phyloP scores from a whole-genome alignment of 1,140 invertebrate genomes.

The Aphaenogaster rudis region DNA sequence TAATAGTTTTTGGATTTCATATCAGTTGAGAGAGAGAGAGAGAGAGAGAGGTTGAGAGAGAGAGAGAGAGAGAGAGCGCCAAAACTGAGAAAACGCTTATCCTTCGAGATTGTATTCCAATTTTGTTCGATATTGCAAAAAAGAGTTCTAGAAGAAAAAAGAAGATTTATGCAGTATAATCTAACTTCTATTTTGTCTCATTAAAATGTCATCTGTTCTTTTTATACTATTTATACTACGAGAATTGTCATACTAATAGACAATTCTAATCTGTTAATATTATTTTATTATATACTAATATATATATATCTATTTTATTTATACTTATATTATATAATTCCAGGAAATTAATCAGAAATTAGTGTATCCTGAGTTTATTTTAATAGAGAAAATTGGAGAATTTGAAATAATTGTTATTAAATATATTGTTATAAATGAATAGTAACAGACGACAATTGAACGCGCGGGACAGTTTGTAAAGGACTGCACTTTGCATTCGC shows the following conservation, averaged over 20 bases:
- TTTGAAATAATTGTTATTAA: conserved; percentile 9
- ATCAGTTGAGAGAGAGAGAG: not conserved
- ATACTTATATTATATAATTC: not conserved
- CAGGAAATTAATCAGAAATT: not conserved
- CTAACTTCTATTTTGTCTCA: not conserved
- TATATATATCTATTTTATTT: not conserved
- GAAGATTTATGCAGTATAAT: not conserved
- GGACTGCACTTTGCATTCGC: not conserved
- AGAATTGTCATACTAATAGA: not conserved
- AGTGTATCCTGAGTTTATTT: not conserved
- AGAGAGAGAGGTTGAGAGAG: no score
- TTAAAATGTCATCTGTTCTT: not conserved
- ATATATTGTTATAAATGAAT: not conserved
- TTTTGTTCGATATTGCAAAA: not conserved
- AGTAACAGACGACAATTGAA: not conserved
- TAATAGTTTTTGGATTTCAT: not conserved
- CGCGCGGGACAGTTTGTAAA: not conserved
- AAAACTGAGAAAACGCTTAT: not conserved
- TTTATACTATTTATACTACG: not conserved
- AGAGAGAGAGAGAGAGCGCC: no score
- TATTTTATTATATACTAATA: not conserved
- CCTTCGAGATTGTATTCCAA: not conserved
- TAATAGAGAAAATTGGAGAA: not conserved
- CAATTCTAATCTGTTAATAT: not conserved
- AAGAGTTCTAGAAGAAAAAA: not conserved